Conservation (phyloP, 2,888 invertebrate genomes). For the Meganola albula region DNA sequence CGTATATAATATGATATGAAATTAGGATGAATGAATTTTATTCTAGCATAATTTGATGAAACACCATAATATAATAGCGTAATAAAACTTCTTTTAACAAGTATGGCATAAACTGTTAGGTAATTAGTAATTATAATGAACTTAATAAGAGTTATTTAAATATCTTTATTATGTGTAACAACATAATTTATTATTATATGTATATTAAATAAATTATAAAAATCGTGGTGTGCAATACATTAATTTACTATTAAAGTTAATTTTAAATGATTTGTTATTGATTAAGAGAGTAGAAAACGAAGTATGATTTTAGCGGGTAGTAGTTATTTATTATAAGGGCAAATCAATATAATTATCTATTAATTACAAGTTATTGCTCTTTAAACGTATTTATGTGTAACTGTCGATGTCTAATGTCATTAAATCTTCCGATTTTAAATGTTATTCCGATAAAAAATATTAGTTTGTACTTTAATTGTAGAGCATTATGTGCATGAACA, state of each 20-base stretch:
- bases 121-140: conserved; percentile 60
- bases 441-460: too few species aligned
- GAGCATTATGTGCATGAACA: too few species aligned
- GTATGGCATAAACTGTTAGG: conserved; percentile 58
- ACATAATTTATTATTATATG: conserved; percentile 27
- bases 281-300: conserved; percentile 18
- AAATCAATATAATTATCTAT: conserved; percentile 21
- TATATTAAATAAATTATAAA: too few species aligned
- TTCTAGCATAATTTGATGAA: conserved; percentile 75
- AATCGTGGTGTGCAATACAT: conserved; percentile 47
- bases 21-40: conserved; percentile 75
- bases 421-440: conserved; percentile 25
- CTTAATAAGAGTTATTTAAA: conserved; percentile 55
- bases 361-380: conserved; percentile 25
- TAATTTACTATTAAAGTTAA: conserved; percentile 27
- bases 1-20: conserved; percentile 75
- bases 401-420: conserved; percentile 22
- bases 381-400: conserved; percentile 22
- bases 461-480: too few species aligned
- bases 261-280: conserved; percentile 34
- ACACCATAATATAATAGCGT: conserved; percentile 73
- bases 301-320: conserved; percentile 23
- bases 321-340: conserved; percentile 21
- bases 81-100: conserved; percentile 63
- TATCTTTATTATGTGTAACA: conserved; percentile 37